These are phyloP conservation scores for Coregonus ussuriensis DNA, from an alignment of 2,797 vertebrate species.

Conservation along the genomic window DNA sequence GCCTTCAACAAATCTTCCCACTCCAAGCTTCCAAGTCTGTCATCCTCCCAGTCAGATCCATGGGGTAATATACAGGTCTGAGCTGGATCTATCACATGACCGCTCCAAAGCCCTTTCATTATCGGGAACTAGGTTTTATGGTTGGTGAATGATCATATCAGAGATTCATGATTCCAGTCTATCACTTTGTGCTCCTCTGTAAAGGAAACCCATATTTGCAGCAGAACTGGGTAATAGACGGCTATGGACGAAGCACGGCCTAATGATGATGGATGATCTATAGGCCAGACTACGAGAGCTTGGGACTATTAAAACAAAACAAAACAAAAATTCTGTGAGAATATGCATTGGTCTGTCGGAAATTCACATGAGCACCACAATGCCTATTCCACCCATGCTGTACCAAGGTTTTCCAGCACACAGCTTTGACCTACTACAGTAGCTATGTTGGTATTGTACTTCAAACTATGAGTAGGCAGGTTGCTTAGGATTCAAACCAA, in stretches of 20 bases:
- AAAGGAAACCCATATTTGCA: constrained; percentile 29
- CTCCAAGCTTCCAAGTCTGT: neutral
- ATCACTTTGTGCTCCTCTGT: neutral
- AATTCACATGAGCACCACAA: too few relatives aligned
- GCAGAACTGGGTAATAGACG: neutral
- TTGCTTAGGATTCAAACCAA: too few relatives aligned
- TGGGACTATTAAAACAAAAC: neutral
- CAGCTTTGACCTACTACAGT: neutral
- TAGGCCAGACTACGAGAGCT: neutral
- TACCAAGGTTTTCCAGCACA: neutral
- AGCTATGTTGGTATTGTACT: neutral
- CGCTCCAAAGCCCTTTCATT: constrained; percentile 19
- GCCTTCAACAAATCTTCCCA: neutral
- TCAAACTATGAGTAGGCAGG: neutral
- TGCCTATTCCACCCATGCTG: neutral
- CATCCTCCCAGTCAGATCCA: neutral
- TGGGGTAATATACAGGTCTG: neutral
- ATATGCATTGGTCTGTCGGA: too few relatives aligned
- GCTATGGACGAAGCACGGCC: neutral
- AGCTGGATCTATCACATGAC: neutral
- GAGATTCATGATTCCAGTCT: constrained; percentile 15
- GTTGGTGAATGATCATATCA: constrained; percentile 19
- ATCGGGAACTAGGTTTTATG: constrained; percentile 17
- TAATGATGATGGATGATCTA: constrained; percentile 23
- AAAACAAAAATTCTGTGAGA: too few relatives aligned